These are phyloP conservation scores for Fringilla coelebs DNA, from an alignment of 2,797 vertebrate species.

Conservation along the genomic window DNA sequence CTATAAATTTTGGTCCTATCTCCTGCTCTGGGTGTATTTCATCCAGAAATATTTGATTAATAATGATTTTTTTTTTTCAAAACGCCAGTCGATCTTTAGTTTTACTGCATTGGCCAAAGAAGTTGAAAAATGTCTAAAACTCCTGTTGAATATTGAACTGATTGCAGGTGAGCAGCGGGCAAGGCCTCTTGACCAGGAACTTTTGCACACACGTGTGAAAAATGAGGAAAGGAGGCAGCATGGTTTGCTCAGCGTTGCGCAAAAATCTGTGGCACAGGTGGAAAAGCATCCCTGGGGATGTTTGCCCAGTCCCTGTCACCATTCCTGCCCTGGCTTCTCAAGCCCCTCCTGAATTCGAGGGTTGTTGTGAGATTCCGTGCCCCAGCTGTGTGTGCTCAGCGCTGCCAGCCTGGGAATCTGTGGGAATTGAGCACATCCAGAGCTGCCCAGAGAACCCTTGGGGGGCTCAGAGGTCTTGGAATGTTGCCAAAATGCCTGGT, in stretches of 20 bases:
- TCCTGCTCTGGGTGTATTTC: conserved; percentile 12
- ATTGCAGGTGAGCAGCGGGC: neutral
- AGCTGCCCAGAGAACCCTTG: too few species aligned
- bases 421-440: too few species aligned
- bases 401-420: neutral
- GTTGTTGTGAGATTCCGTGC: neutral
- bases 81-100: neutral
- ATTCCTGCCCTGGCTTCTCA: neutral
- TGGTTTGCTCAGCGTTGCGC: neutral
- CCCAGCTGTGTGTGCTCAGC: neutral
- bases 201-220: neutral
- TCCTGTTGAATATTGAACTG: neutral
- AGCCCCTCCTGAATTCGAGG: neutral
- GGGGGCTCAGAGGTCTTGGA: too few species aligned
- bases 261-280: neutral
- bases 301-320: neutral
- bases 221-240: neutral
- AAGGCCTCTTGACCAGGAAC: neutral
- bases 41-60: conserved; percentile 2
- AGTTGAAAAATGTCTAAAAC: neutral
- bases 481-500: too few species aligned
- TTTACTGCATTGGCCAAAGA: neutral
- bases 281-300: neutral
- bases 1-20: conserved; percentile 23
- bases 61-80: neutral